These are phyloP conservation scores for Orientallactaga bullata DNA, from an alignment of 2,113 vertebrate genomes.

Conservation along the genomic window DNA sequence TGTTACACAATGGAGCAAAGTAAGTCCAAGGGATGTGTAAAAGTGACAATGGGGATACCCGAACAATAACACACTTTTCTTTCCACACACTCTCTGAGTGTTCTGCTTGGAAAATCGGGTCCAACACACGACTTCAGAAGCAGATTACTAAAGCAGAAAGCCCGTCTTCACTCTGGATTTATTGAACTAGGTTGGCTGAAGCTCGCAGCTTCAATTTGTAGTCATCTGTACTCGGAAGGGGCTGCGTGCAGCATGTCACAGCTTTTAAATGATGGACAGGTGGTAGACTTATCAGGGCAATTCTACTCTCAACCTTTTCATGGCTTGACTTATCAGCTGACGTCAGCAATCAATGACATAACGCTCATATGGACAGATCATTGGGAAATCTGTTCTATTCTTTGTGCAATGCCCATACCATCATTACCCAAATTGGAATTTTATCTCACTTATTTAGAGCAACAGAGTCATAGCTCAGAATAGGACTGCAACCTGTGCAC, in stretches of 20 bases:
- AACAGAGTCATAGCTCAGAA: background rate
- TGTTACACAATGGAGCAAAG: conserved; percentile 34
- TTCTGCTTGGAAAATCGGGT: conserved; percentile 44
- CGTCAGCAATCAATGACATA: background rate
- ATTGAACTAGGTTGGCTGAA: conserved; percentile 49
- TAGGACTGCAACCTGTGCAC: background rate
- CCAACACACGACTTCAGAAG: conserved; percentile 46
- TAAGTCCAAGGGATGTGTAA: conserved; percentile 30
- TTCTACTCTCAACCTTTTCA: conserved; percentile 22
- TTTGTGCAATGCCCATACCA: background rate
- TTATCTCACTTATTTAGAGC: background rate
- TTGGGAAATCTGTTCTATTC: conserved; percentile 13
- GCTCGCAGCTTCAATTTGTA: background rate
- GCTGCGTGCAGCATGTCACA: background rate
- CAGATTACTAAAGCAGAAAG: conserved; percentile 52
- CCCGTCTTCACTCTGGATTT: conserved; percentile 51
- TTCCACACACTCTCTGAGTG: background rate
- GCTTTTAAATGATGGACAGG: background rate
- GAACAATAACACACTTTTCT: background rate
- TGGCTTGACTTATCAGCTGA: background rate
- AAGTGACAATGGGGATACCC: background rate
- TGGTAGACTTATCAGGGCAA: conserved; percentile 24
- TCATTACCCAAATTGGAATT: conserved; percentile 7
- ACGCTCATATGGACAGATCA: background rate
- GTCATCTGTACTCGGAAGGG: background rate